phyloP scores from a whole-genome alignment of 1,140 invertebrate genomes.

The Trachymyrmex septentrionalis region DNA sequence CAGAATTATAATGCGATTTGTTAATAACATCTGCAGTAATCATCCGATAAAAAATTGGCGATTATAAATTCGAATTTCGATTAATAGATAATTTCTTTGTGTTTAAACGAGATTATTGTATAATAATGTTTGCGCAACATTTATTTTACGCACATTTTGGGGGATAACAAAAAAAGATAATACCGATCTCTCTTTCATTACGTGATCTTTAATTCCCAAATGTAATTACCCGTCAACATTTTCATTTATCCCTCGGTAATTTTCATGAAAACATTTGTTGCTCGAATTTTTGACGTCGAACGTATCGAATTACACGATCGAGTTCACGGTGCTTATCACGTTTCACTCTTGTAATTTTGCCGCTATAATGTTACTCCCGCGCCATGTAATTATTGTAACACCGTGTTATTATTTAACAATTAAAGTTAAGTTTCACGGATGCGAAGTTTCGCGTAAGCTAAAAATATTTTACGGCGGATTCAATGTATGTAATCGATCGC shows the following conservation, averaged over 20 bases:
- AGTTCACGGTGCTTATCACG: slow-evolving; percentile 4
- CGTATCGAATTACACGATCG: slow-evolving; percentile 6
- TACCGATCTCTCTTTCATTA: not conserved
- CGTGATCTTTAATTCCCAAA: not conserved
- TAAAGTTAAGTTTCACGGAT: not conserved
- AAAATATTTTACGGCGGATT: not conserved
- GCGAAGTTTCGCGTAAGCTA: not conserved
- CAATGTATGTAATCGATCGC: not conserved
- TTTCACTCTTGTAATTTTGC: slow-evolving; percentile 30
- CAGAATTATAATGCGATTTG: slow-evolving; percentile 8
- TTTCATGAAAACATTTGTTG: not conserved
- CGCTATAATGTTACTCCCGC: not conserved
- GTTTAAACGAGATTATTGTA: slow-evolving; percentile 1
- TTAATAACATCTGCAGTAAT: not conserved
- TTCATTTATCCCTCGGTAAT: not conserved
- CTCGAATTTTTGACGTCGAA: not conserved
- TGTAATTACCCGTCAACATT: slow-evolving; percentile 32
- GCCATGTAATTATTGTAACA: not conserved
- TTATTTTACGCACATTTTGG: not conserved
- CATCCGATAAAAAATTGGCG: not conserved
- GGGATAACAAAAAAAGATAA: not conserved
- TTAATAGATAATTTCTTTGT: slow-evolving; percentile 4
- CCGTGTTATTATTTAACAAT: slow-evolving; percentile 46
- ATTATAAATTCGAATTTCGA: not conserved
- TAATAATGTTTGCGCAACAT: not conserved